A percentile compares a stretch with the other conserved stretches of the same genome.
Evolutionary conservation across 2,888 invertebrate species (phyloP).

Genomic region (Drosophila neotestacea): DNA sequence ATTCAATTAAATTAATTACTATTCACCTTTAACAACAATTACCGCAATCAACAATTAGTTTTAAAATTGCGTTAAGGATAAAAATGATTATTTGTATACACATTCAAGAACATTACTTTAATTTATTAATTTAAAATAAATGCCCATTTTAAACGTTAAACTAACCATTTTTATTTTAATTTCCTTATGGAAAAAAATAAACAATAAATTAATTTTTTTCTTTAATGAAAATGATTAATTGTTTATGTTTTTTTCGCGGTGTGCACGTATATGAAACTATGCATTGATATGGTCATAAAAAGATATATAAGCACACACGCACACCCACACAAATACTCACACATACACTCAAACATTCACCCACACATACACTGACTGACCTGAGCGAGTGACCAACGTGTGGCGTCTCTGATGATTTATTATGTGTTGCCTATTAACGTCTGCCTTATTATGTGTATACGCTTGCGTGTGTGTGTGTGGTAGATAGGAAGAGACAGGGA

Average conservation of each 20-base stretch:
- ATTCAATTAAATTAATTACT: too few species aligned
- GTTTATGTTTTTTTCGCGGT: conserved; percentile 12
- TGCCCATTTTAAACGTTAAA: not conserved
- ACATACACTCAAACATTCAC: conserved; percentile 13
- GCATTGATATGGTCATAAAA: conserved; percentile 37
- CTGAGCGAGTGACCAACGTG: conserved; percentile 48
- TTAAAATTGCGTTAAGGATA: too few species aligned
- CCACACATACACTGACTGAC: conserved; percentile 29
- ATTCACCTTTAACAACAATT: too few species aligned
- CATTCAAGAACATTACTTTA: too few species aligned
- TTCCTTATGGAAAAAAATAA: not conserved
- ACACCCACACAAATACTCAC: conserved; percentile 19
- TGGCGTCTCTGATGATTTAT: conserved; percentile 68
- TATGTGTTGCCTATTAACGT: conserved; percentile 80
- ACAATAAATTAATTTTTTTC: conserved; percentile 8
- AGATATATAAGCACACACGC: conserved; percentile 22
- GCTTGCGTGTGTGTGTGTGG: conserved; percentile 18
- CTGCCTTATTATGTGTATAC: conserved; percentile 43
- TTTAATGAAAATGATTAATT: conserved; percentile 9
- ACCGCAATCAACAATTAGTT: too few species aligned
- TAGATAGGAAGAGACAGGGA: not conserved
- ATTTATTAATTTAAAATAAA: too few species aligned
- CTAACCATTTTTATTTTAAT: not conserved
- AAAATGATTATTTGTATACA: too few species aligned
- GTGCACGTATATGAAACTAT: conserved; percentile 26